phyloP scores from a whole-genome alignment of 2,113 vertebrate species.

The Zootoca vivipara region DNA sequence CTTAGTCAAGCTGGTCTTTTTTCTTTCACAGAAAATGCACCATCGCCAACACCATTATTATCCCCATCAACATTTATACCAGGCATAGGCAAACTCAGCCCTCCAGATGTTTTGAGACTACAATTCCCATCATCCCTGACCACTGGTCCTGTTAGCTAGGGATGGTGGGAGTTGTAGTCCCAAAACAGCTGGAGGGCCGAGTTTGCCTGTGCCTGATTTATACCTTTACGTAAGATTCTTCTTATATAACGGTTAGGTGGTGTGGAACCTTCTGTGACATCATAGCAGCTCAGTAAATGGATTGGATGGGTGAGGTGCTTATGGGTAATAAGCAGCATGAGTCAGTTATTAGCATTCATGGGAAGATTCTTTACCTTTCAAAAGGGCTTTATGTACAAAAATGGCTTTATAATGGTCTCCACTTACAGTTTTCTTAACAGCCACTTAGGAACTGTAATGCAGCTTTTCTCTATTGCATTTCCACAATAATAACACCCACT shows the following conservation, averaged over 20 bases:
- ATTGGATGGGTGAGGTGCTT: neutral
- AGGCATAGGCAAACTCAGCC: no score
- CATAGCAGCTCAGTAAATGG: neutral
- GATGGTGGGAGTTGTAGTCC: no score
- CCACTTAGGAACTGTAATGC: neutral
- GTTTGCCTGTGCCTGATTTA: no score
- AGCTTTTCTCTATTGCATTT: conserved; percentile 25
- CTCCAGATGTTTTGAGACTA: no score
- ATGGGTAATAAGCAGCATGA: neutral
- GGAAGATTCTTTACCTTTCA: neutral
- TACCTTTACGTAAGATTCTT: neutral
- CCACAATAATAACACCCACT: neutral
- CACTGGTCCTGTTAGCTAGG: no score
- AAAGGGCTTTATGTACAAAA: neutral
- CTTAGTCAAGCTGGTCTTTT: neutral
- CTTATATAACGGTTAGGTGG: neutral
- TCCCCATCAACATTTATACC: neutral
- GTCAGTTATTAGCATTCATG: neutral
- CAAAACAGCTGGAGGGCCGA: no score
- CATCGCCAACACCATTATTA: neutral
- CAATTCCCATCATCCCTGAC: no score
- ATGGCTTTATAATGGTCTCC: neutral
- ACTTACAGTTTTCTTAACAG: neutral
- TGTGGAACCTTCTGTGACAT: neutral
- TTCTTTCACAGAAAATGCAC: neutral